phyloP scores from a whole-genome alignment of 2,888 invertebrate genomes.

The Agrilus biguttatus region DNA sequence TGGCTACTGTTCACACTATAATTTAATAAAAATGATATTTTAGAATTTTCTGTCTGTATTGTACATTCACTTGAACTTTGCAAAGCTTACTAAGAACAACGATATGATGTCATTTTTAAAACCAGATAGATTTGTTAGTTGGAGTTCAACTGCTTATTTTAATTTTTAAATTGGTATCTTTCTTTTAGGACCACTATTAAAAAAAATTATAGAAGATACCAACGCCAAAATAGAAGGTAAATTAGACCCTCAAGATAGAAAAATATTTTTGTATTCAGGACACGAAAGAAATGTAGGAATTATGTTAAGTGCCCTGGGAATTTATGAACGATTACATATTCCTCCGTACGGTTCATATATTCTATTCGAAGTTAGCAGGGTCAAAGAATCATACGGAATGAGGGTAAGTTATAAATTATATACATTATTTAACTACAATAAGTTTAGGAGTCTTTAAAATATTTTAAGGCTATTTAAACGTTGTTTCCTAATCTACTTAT shows the following conservation, averaged over 20 bases:
- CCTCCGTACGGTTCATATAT: conserved; percentile 10
- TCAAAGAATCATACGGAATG: conserved; percentile 23
- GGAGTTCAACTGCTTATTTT: too few relatives aligned
- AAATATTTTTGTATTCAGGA: conserved; percentile 44
- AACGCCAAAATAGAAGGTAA: conserved; percentile 27
- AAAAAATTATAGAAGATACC: conserved; percentile 41
- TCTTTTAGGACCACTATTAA: conserved; percentile 24
- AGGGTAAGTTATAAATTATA: conserved; percentile 2
- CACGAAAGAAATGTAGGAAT: conserved; percentile 53
- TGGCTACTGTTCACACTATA: too few relatives aligned
- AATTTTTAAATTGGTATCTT: background rate
- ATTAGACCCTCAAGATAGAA: conserved; percentile 30
- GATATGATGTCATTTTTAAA: too few relatives aligned
- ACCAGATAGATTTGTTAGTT: background rate
- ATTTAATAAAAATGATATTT: too few relatives aligned
- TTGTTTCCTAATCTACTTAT: too few relatives aligned
- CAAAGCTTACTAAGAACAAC: too few relatives aligned
- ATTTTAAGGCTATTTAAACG: background rate
- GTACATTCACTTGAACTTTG: too few relatives aligned
- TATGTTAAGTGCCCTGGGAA: conserved; percentile 39
- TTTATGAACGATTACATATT: conserved; percentile 37
- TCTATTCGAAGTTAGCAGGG: conserved; percentile 8
- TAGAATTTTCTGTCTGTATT: too few relatives aligned
- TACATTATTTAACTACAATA: too few relatives aligned
- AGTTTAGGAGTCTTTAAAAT: too few relatives aligned